Evolutionary conservation across 2,113 vertebrate genomes (phyloP), one percentile per base, ranked within the genome.

Genomic region (Callopanchax toddi): DNA sequence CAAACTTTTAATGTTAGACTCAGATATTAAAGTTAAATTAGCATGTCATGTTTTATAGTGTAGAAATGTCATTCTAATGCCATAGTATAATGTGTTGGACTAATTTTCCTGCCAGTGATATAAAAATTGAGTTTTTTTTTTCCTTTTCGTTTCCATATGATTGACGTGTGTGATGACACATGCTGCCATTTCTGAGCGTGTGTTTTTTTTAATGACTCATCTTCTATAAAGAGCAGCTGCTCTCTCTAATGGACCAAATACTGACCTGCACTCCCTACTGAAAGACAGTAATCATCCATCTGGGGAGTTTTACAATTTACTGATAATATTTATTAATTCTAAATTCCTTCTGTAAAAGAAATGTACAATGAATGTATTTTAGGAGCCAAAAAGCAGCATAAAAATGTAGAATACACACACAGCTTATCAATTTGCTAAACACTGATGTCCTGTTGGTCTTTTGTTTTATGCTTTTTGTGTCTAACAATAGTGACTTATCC

Each of bases 201-300:
- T 32, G 1, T 32, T 32, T 32, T 32, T 9, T 6, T 32, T 6
- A 32, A 32, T 32, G 29, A 32, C 29, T 32, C 29, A 32, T 32
- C 6, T 32, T 32, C 3, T 32, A 1, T 32, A 9, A 32, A 32
- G 29, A 32, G 29, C 10, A 32, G 29, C 29, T 32, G 29, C 10
- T 8, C 10, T 7, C 16, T 42, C 53, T 69, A 65, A 84, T 79
- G 54, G 44, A 34, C 12, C 26, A 12, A 68, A 40, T 21, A 60
- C 21, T 69, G 71, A 81, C n/a, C 42, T 20, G 64, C 12, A 61
- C 13, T 63, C 62, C 7, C 50, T 44, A 11, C 46, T 53, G 36
- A 60, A 18, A 20, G 34, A 13, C 29, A 29, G 44, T 29, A 29
- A 61, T 59, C 25, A 52, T 69, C 61, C 15, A 49, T 67, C 21